Evolutionary conservation across 1,140 invertebrate species (phyloP).

Genomic region (Centruroides vittatus): DNA sequence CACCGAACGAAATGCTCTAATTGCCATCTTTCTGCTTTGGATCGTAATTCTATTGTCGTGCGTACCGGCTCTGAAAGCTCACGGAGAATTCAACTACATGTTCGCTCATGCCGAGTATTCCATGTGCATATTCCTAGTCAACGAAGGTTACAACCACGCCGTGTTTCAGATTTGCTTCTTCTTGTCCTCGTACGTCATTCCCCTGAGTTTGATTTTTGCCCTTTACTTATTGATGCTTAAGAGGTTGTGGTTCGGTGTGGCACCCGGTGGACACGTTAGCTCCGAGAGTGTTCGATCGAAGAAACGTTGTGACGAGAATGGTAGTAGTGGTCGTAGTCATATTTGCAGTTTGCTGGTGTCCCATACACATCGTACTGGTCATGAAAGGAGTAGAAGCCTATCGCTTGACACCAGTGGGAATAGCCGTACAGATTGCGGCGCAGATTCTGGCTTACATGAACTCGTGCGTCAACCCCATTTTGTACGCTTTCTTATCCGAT

Average conservation of each 20-base stretch:
- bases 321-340: conserved; percentile 86
- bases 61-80: conserved; percentile 58
- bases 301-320: conserved; percentile 79
- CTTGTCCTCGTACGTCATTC: conserved; percentile 68
- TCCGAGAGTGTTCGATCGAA: conserved; percentile 63
- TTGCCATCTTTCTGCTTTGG: conserved; percentile 67
- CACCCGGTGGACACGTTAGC: conserved; percentile 51
- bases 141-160: conserved; percentile 16
- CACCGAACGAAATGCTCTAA: conserved; percentile 66
- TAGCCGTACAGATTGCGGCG: conserved; percentile 62
- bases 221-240: conserved; percentile 83
- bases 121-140: conserved; percentile 14
- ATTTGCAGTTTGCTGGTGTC: conserved; percentile 90
- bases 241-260: conserved; percentile 62
- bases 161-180: conserved; percentile 46
- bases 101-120: conserved; percentile 1
- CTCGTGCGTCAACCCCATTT: conserved; percentile 85
- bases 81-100: conserved; percentile 45
- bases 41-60: conserved; percentile 57
- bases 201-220: conserved; percentile 68
- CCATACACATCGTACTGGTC: conserved; percentile 73
- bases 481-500: conserved; percentile 83
- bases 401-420: conserved; percentile 42
- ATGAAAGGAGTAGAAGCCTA: conserved; percentile 58
- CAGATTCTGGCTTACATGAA: conserved; percentile 91